phyloP scores from a whole-genome alignment of 2,888 invertebrate species.

The Scrobipalpa atriplicella region DNA sequence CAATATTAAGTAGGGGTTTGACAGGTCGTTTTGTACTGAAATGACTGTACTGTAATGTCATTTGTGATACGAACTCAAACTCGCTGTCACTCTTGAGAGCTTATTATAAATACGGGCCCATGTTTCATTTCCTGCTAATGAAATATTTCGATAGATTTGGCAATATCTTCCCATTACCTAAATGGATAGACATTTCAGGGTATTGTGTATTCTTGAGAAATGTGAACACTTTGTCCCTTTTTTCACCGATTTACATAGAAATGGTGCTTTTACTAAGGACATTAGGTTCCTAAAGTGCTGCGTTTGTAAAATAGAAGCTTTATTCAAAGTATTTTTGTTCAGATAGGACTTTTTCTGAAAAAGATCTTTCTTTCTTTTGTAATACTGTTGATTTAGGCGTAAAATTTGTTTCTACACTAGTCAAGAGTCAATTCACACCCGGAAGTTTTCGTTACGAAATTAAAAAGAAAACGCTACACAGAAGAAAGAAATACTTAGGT shows the following conservation, averaged over 20 bases:
- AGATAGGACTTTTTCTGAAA: background rate
- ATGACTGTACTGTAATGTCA: no score
- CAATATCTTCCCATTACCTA: conserved; percentile 3
- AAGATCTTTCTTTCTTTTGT: background rate
- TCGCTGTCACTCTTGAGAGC: no score
- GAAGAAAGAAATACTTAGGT: no score
- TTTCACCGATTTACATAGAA: conserved; percentile 6
- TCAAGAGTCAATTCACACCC: no score
- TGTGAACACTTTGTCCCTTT: background rate
- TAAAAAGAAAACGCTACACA: no score
- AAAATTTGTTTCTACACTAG: no score
- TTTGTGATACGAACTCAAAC: no score
- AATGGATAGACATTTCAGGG: conserved; percentile 2
- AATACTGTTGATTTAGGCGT: no score
- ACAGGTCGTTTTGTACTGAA: no score
- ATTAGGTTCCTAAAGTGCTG: conserved; percentile 2
- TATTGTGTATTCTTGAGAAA: background rate
- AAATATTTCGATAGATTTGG: background rate
- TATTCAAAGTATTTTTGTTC: background rate
- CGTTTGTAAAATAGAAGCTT: background rate
- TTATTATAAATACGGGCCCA: no score
- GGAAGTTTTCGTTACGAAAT: no score
- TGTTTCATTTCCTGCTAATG: background rate
- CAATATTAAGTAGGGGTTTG: no score
- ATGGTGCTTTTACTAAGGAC: background rate